Conservation (phyloP, 2,113 vertebrate genomes). For the Alexandromys fortis region DNA sequence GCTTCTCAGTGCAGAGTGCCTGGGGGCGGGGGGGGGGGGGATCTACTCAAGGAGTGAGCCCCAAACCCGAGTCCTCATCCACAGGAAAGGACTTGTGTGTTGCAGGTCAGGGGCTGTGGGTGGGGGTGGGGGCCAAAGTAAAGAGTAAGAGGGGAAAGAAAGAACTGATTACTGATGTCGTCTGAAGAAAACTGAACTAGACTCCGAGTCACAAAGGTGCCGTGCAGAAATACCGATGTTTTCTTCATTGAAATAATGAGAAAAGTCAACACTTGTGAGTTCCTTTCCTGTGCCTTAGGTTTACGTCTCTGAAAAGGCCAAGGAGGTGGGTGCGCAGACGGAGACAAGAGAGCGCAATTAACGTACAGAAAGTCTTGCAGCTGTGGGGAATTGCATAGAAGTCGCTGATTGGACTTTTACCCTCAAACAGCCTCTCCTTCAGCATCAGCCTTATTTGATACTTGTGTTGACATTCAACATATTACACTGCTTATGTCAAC, state of each 20-base stretch:
- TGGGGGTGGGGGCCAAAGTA: too few relatives aligned
- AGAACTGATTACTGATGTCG: neutral
- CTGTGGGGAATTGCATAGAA: too few relatives aligned
- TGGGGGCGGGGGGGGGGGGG: too few relatives aligned
- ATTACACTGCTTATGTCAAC: neutral
- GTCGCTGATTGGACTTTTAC: neutral
- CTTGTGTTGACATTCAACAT: neutral
- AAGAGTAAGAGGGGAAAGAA: neutral
- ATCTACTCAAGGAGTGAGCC: neutral
- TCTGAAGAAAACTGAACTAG: neutral
- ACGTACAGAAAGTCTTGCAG: neutral
- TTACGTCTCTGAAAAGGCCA: neutral
- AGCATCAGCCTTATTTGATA: neutral
- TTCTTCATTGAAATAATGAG: neutral
- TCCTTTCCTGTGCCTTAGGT: neutral
- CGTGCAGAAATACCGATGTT: neutral
- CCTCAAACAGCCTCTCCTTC: neutral
- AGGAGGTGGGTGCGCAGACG: neutral
- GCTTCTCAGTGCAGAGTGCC: too few relatives aligned
- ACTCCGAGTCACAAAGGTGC: neutral
- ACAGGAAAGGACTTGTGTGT: too few relatives aligned
- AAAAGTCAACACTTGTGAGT: too few relatives aligned
- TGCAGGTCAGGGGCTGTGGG: neutral
- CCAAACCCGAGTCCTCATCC: fast-evolving
- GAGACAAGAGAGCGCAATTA: neutral